Percentiles rank a stretch among this genome's conserved stretches.
phyloP scores from a whole-genome alignment of 2,797 vertebrate genomes.

The Sciurus vulgaris region DNA sequence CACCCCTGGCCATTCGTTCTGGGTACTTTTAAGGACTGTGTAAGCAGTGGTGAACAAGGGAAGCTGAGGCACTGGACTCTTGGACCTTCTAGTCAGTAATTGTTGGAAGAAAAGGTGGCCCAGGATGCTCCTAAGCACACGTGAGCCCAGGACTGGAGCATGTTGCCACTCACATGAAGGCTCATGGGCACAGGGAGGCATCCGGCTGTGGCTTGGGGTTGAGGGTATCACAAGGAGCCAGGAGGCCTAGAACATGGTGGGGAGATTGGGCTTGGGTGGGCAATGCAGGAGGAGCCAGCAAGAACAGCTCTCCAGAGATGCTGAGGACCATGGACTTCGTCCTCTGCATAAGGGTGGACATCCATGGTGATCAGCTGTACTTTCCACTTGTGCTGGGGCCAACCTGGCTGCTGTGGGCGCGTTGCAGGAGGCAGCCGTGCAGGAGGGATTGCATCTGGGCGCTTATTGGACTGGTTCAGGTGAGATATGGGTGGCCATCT shows the following conservation, averaged over 20 bases:
- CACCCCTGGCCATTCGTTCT: no score
- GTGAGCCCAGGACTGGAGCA: fast-evolving
- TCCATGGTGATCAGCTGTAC: neutral
- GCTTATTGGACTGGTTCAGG: neutral
- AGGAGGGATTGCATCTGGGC: neutral
- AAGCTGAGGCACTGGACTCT: no score
- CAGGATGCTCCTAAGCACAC: neutral
- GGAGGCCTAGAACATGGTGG: fast-evolving
- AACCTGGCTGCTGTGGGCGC: neutral
- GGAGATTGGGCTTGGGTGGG: neutral
- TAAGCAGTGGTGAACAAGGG: no score
- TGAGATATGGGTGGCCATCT: slow-evolving; percentile 59
- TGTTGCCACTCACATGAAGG: no score
- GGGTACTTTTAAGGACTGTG: no score
- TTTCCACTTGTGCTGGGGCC: neutral
- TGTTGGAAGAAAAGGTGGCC: neutral
- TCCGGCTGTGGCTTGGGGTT: neutral
- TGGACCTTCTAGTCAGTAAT: no score
- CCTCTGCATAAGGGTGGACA: neutral
- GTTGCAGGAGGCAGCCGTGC: neutral
- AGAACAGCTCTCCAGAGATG: neutral
- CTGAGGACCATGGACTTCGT: neutral
- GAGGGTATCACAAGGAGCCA: fast-evolving
- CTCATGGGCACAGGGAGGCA: no score
- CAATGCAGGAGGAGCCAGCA: no score